phyloP scores from a whole-genome alignment of 2,113 vertebrate species.

The Regulus satrapa region DNA sequence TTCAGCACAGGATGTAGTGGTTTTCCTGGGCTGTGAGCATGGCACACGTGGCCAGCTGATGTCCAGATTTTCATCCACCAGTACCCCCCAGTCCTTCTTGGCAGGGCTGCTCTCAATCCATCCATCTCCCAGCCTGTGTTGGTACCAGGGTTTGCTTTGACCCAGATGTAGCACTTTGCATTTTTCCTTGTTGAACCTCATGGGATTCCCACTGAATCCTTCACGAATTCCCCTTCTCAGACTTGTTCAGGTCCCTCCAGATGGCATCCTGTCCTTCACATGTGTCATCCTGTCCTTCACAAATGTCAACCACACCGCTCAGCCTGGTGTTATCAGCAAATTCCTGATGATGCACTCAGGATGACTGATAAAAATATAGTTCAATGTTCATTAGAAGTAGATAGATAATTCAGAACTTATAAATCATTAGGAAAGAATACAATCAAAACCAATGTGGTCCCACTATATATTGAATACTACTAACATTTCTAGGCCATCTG shows the following conservation, averaged over 20 bases:
- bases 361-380: not conserved
- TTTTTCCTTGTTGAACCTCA: not conserved
- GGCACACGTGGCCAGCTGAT: not conserved
- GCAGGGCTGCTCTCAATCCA: not conserved
- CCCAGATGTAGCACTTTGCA: not conserved
- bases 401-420: not conserved
- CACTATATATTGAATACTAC: rapidly evolving
- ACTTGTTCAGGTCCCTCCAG: not conserved
- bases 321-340: not conserved
- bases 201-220: not conserved
- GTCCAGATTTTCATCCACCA: not conserved
- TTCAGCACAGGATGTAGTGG: not conserved
- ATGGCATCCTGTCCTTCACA: not conserved
- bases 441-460: not conserved
- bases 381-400: rapidly evolving
- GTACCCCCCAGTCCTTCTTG: too few species aligned
- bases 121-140: not conserved
- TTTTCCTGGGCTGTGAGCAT: not conserved
- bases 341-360: not conserved
- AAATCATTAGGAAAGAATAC: not conserved
- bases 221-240: not conserved
- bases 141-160: not conserved
- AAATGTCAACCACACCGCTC: not conserved
- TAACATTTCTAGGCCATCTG: not conserved
- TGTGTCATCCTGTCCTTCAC: not conserved